phyloP scores from a whole-genome alignment of 2,888 invertebrate genomes.

The Keiferia lycopersicella region DNA sequence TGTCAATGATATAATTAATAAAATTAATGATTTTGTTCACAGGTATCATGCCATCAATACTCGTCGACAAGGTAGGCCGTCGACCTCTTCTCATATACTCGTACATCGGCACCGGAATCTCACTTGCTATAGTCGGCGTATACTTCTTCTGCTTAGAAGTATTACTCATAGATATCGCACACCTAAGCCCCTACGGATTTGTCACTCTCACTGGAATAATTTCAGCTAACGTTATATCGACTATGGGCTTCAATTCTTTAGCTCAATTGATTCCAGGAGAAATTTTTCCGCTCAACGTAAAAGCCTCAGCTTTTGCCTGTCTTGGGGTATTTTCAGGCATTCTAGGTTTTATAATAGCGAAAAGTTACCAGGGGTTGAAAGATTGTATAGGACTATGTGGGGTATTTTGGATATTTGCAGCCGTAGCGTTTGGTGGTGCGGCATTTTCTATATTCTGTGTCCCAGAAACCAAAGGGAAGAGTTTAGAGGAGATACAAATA shows the following conservation, averaged over 20 bases:
- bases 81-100: slow-evolving; percentile 70
- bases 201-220: slow-evolving; percentile 70
- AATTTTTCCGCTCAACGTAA: slow-evolving; percentile 80
- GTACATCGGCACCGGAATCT: slow-evolving; percentile 52
- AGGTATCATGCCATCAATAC: slow-evolving; percentile 59
- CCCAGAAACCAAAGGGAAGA: slow-evolving; percentile 81
- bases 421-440: slow-evolving; percentile 67
- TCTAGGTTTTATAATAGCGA: slow-evolving; percentile 71
- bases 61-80: slow-evolving; percentile 67
- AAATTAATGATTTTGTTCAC: slow-evolving; percentile 43
- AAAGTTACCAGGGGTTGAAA: slow-evolving; percentile 74
- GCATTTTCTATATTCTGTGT: slow-evolving; percentile 71
- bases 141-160: slow-evolving; percentile 64
- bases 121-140: slow-evolving; percentile 47
- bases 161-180: slow-evolving; percentile 41
- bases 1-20: background rate
- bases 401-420: slow-evolving; percentile 72
- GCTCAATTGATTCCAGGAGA: slow-evolving; percentile 75
- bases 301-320: slow-evolving; percentile 74
- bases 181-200: slow-evolving; percentile 51
- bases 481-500: slow-evolving; percentile 78
- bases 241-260: slow-evolving; percentile 73
- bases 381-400: slow-evolving; percentile 69
- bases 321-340: slow-evolving; percentile 70
- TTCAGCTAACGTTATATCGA: slow-evolving; percentile 47